A percentile compares a stretch with the other conserved stretches of the same genome.
Evolutionary conservation across 2,797 vertebrate genomes (phyloP).

Genomic region (Gambusia yucatana): DNA sequence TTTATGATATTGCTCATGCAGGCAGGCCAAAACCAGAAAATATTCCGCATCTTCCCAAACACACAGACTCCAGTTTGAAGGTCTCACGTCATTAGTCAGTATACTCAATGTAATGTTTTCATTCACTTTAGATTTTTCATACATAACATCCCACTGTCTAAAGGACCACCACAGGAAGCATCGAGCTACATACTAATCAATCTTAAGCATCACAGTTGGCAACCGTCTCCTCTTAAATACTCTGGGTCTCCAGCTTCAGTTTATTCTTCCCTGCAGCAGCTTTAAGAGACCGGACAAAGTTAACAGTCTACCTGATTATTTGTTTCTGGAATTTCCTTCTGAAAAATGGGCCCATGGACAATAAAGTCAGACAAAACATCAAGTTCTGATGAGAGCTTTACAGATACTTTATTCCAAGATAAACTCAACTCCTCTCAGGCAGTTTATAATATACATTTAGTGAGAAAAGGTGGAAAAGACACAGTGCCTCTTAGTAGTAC

Average conservation of each 20-base stretch:
- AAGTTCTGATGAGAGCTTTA: not conserved
- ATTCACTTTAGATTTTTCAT: constrained; percentile 13
- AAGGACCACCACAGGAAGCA: constrained; percentile 10
- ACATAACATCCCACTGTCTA: constrained; percentile 1
- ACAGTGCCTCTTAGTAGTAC: not conserved
- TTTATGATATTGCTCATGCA: constrained; percentile 5
- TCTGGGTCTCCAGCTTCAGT: not conserved
- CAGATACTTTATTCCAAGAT: not conserved
- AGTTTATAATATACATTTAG: not conserved
- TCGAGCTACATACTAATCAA: not conserved
- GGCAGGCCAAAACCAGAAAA: constrained; percentile 5
- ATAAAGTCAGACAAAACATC: constrained; percentile 1
- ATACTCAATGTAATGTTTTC: constrained; percentile 7
- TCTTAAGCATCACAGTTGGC: not conserved
- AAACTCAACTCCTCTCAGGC: not conserved
- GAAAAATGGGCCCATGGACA: not conserved
- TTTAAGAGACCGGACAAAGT: not conserved
- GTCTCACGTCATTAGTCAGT: constrained; percentile 12
- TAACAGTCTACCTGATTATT: not conserved
- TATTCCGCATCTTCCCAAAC: constrained; percentile 10
- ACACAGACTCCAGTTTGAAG: not conserved
- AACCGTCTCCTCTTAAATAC: not conserved
- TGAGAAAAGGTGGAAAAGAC: not conserved
- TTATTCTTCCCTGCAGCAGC: not conserved
- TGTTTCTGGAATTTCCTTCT: not conserved